These are phyloP conservation scores for Pocillopora meandrina DNA, from an alignment of 92 coral and sea anemone species.

Conservation along the genomic window DNA sequence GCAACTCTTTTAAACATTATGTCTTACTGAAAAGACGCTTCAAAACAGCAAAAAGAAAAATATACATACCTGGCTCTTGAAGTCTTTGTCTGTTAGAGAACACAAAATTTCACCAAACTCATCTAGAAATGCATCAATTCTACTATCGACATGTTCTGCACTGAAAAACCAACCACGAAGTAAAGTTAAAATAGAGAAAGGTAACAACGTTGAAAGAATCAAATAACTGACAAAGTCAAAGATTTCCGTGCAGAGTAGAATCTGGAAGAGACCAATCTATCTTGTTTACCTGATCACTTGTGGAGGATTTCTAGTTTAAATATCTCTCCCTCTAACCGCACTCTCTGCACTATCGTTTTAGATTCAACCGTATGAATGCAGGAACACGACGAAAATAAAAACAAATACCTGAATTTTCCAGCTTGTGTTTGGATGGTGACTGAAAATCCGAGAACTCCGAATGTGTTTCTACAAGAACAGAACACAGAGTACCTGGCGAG, in stretches of 20 bases:
- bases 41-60: neutral
- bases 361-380: neutral
- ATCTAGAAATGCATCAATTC: slow-evolving; percentile 79
- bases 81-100: slow-evolving; percentile 59
- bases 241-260: no score
- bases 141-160: slow-evolving; percentile 69
- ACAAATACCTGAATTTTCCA: slow-evolving; percentile 81
- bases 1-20: neutral
- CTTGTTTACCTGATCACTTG: no score
- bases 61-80: slow-evolving; percentile 74
- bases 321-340: neutral
- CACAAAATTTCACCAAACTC: slow-evolving; percentile 58
- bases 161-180: slow-evolving; percentile 38
- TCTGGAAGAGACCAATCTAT: no score
- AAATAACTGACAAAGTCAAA: no score
- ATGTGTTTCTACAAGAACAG: slow-evolving; percentile 85
- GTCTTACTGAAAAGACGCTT: neutral
- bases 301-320: no score
- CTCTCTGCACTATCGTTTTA: neutral
- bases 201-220: neutral
- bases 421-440: slow-evolving; percentile 96
- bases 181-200: neutral
- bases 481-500: slow-evolving; percentile 81
- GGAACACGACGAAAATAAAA: neutral
- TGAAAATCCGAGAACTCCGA: slow-evolving; percentile 89